Conservation (phyloP, 2,113 vertebrate genomes). For the Syngnathoides biaculeatus region DNA sequence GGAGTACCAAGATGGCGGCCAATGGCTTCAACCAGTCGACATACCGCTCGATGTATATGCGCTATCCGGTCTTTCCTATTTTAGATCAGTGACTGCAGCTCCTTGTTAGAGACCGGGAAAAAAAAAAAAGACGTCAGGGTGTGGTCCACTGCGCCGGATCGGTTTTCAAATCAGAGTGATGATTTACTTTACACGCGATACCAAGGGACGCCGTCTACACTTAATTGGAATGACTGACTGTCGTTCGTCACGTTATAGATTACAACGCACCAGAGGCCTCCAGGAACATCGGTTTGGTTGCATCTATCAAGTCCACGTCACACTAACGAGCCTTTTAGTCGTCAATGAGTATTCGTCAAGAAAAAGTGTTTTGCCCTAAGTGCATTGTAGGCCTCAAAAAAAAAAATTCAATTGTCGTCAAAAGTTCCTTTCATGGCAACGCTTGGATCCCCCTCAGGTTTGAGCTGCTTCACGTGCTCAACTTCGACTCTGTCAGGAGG, state of each 20-base stretch:
- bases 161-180: too few species aligned
- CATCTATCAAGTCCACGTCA: background rate
- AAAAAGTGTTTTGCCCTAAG: background rate
- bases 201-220: too few species aligned
- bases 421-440: background rate
- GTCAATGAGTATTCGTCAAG: background rate
- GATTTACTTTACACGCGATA: too few species aligned
- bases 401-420: background rate
- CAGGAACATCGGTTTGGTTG: background rate
- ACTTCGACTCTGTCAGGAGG: slow-evolving; percentile 93
- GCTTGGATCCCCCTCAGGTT: slow-evolving; percentile 73
- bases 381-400: background rate
- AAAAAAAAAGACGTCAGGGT: too few species aligned
- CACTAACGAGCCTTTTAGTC: background rate
- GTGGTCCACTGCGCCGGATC: too few species aligned
- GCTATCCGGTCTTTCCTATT: too few species aligned
- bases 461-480: slow-evolving; percentile 86
- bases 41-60: too few species aligned
- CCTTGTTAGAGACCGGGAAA: too few species aligned
- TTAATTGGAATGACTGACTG: background rate
- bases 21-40: too few species aligned
- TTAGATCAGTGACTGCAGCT: too few species aligned
- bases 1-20: too few species aligned
- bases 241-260: background rate
- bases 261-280: background rate